These are phyloP conservation scores for Gracilinanus agilis DNA, from an alignment of 2,113 vertebrate species.

Conservation along the genomic window DNA sequence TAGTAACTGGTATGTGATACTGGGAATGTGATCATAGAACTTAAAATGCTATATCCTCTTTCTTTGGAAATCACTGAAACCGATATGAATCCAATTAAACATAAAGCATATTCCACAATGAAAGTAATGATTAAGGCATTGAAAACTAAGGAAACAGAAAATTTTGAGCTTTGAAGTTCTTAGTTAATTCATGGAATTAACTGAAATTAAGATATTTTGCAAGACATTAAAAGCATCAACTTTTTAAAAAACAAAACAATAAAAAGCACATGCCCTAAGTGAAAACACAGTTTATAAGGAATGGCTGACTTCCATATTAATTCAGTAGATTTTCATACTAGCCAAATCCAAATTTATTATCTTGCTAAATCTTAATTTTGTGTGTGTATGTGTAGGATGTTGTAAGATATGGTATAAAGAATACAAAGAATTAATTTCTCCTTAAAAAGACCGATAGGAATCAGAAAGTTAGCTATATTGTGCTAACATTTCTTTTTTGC, in stretches of 20 bases:
- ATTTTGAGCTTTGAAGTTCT: not conserved
- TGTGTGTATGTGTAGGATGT: too few relatives aligned
- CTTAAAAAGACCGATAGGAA: not conserved
- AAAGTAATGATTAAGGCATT: not conserved
- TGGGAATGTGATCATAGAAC: constrained; percentile 9
- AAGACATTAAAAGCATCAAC: too few relatives aligned
- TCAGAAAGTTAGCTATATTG: not conserved
- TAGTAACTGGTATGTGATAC: constrained; percentile 36
- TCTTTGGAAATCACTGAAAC: not conserved
- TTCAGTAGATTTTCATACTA: too few relatives aligned
- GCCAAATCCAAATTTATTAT: too few relatives aligned
- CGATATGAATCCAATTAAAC: fast-evolving
- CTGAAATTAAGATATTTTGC: not conserved
- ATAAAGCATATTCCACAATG: not conserved
- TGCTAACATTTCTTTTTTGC: constrained; percentile 17
- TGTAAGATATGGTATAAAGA: not conserved
- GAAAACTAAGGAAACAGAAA: not conserved
- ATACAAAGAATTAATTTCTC: not conserved
- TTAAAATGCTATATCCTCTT: not conserved
- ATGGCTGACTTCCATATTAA: too few relatives aligned
- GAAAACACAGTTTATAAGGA: too few relatives aligned
- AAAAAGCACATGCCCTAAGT: too few relatives aligned
- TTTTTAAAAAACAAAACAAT: too few relatives aligned
- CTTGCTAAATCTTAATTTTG: too few relatives aligned
- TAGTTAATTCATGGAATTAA: not conserved